phyloP scores from a whole-genome alignment of 2,888 invertebrate species.

The Holacanthella duospinosa region DNA sequence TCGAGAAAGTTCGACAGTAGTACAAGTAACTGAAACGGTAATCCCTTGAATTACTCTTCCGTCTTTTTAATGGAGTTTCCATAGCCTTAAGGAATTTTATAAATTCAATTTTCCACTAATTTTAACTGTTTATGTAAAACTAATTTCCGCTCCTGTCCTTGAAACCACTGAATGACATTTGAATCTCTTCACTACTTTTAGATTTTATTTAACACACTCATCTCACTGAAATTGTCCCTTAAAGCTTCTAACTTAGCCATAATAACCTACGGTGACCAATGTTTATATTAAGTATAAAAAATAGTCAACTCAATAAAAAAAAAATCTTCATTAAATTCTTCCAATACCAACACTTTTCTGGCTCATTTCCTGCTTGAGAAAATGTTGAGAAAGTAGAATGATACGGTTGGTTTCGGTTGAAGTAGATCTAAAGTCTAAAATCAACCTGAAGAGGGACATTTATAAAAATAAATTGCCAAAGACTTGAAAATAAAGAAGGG shows the following conservation, averaged over 20 bases:
- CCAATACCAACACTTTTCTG: too few species aligned
- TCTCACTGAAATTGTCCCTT: too few species aligned
- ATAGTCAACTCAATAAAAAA: too few species aligned
- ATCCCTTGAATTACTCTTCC: neutral
- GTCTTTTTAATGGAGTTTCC: neutral
- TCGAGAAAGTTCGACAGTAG: too few species aligned
- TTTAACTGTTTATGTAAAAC: neutral
- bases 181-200: too few species aligned
- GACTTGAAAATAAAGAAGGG: neutral
- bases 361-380: too few species aligned
- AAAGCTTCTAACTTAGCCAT: too few species aligned
- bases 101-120: neutral
- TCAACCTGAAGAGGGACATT: neutral
- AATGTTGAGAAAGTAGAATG: neutral
- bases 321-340: too few species aligned
- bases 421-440: neutral
- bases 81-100: neutral
- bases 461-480: neutral
- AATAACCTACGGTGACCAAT: too few species aligned
- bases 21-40: too few species aligned
- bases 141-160: conserved; percentile 1
- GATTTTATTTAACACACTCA: too few species aligned
- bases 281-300: too few species aligned
- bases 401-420: neutral
- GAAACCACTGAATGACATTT: neutral